Evolutionary conservation across 2,888 invertebrate genomes (phyloP).

Genomic region (Ectobius pallidus): DNA sequence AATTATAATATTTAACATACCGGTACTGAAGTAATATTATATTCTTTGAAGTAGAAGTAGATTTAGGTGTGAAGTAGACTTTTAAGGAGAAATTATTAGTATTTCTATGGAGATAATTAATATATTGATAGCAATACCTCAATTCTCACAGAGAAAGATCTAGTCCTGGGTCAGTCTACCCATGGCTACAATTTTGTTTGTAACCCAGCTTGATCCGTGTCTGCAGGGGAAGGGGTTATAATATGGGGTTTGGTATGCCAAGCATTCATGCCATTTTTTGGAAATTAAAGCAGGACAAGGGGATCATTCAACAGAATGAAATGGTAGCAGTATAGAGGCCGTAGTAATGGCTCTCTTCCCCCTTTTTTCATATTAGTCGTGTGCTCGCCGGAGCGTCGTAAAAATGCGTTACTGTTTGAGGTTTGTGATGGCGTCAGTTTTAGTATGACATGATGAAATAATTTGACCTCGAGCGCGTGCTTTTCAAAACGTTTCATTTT

Average conservation of each 20-base stretch:
- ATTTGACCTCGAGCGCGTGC: conserved; percentile 17
- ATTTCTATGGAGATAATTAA: too few relatives aligned
- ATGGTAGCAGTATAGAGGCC: background rate
- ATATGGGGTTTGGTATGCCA: background rate
- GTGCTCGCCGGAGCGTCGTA: background rate
- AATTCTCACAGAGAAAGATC: too few relatives aligned
- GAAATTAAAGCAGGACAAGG: conserved; percentile 3
- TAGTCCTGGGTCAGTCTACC: too few relatives aligned
- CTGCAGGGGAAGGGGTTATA: background rate
- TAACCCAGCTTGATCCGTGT: background rate
- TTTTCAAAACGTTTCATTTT: conserved; percentile 1
- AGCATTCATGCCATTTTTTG: background rate
- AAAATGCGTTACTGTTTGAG: background rate
- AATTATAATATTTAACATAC: too few relatives aligned
- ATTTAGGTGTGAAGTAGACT: too few relatives aligned
- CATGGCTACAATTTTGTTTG: background rate
- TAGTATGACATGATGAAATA: conserved; percentile 1
- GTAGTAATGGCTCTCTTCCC: background rate
- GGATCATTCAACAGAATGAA: background rate
- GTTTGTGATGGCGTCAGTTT: background rate
- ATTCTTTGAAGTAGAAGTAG: too few relatives aligned
- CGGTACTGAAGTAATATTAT: too few relatives aligned
- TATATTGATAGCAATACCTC: too few relatives aligned
- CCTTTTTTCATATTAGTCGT: background rate
- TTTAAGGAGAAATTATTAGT: too few relatives aligned